Evolutionary conservation across 2,113 vertebrate genomes (phyloP).

Genomic region (Chloebia gouldiae): DNA sequence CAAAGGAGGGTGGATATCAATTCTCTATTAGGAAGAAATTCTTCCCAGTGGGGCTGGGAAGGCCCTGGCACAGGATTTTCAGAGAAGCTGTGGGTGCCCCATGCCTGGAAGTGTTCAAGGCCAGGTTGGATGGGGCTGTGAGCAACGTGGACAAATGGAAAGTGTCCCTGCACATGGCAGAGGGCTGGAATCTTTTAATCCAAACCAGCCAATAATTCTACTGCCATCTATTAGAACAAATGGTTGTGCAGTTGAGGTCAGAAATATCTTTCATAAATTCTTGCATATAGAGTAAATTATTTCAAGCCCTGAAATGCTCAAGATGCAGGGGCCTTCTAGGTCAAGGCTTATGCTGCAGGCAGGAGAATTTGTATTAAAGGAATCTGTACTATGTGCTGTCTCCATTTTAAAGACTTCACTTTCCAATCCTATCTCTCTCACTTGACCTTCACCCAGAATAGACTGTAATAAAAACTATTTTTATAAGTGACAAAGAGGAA

Average conservation of each 20-base stretch:
- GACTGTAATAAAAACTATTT: slow-evolving; percentile 31
- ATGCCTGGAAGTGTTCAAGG: neutral
- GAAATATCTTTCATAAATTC: neutral
- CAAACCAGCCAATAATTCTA: neutral
- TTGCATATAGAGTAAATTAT: neutral
- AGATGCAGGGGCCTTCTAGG: neutral
- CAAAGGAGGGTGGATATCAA: neutral
- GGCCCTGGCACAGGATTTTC: neutral
- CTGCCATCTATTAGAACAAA: neutral
- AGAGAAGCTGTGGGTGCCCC: neutral
- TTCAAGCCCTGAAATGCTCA: neutral
- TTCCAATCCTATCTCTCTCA: neutral
- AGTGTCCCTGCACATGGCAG: neutral
- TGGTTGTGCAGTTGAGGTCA: neutral
- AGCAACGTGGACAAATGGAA: neutral
- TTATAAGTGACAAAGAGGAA: slow-evolving; percentile 13
- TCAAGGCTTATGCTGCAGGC: neutral
- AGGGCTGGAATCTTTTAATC: neutral
- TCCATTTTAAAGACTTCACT: slow-evolving; percentile 9
- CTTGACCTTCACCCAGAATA: neutral
- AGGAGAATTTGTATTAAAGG: neutral
- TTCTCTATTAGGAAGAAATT: neutral
- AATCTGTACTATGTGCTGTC: neutral
- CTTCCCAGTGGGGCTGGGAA: neutral
- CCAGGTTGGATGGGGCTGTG: neutral